A percentile compares a stretch with the other conserved stretches of the same genome.
These are phyloP conservation scores for Apoda limacodes DNA, from an alignment of 2,888 invertebrate species.

Conservation along the genomic window DNA sequence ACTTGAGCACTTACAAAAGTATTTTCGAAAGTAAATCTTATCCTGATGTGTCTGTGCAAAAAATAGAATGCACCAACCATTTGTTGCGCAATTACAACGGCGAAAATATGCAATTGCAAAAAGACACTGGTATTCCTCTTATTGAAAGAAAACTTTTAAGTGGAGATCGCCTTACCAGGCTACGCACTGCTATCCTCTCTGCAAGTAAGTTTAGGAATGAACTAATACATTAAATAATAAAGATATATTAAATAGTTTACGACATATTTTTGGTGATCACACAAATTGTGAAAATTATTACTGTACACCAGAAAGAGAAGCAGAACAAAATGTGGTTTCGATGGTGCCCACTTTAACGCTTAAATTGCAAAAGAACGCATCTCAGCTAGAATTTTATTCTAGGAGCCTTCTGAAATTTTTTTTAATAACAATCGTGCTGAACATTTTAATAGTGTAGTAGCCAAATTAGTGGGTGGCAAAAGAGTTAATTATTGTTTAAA, in stretches of 20 bases:
- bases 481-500: too few species aligned
- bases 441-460: too few species aligned
- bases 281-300: too few species aligned
- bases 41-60: constrained; percentile 8
- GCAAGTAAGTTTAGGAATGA: constrained; percentile 12
- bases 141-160: constrained; percentile 12
- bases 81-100: constrained; percentile 1
- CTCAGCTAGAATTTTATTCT: constrained; percentile 3
- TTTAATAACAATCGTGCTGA: too few species aligned
- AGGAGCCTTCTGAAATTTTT: too few species aligned
- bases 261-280: too few species aligned
- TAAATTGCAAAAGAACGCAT: constrained; percentile 3
- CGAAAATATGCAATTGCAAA: neutral
- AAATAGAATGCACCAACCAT: constrained; percentile 10
- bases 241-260: too few species aligned
- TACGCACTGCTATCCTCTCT: constrained; percentile 19
- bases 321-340: constrained; percentile 2
- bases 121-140: neutral
- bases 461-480: too few species aligned
- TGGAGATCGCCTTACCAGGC: constrained; percentile 17
- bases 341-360: constrained; percentile 1
- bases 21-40: constrained; percentile 16
- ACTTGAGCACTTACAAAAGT: constrained; percentile 15
- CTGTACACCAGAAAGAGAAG: too few species aligned
- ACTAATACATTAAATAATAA: constrained; percentile 2